Conservation (phyloP, 1,140 invertebrate species). For the Aricia agestis region DNA sequence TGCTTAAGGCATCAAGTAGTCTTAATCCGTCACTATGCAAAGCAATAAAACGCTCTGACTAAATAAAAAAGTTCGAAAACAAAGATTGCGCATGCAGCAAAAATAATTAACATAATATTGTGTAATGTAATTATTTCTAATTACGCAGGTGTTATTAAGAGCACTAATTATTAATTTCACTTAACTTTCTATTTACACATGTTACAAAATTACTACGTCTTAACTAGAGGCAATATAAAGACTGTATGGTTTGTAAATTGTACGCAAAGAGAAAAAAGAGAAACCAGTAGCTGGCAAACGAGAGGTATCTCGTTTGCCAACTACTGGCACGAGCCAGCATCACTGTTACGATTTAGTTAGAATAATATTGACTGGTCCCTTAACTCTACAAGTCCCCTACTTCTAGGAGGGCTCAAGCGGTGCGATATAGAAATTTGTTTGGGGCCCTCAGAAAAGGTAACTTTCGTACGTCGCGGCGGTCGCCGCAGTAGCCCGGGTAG, state of each 20-base stretch:
- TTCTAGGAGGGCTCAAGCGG: no score
- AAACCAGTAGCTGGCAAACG: no score
- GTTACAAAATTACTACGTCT: not conserved
- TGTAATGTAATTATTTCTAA: constrained; percentile 23
- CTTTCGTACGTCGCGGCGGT: no score
- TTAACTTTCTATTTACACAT: constrained; percentile 5
- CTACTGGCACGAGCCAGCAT: not conserved
- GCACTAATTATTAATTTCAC: not conserved
- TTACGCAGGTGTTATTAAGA: not conserved
- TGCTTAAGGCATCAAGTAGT: no score
- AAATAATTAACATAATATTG: constrained; percentile 10
- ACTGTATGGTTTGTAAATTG: not conserved
- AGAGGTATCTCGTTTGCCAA: not conserved
- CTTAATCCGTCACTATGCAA: no score
- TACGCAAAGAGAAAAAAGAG: not conserved
- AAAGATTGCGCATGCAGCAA: not conserved
- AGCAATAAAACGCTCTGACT: not conserved
- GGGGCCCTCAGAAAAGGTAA: no score
- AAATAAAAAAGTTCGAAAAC: not conserved
- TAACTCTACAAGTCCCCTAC: no score
- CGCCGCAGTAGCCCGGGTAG: no score
- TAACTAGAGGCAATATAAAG: no score
- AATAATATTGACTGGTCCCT: no score
- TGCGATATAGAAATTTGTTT: no score
- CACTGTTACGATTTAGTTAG: no score